Evolutionary conservation across 1,140 invertebrate genomes (phyloP).

Genomic region (Rhyzopertha dominica): DNA sequence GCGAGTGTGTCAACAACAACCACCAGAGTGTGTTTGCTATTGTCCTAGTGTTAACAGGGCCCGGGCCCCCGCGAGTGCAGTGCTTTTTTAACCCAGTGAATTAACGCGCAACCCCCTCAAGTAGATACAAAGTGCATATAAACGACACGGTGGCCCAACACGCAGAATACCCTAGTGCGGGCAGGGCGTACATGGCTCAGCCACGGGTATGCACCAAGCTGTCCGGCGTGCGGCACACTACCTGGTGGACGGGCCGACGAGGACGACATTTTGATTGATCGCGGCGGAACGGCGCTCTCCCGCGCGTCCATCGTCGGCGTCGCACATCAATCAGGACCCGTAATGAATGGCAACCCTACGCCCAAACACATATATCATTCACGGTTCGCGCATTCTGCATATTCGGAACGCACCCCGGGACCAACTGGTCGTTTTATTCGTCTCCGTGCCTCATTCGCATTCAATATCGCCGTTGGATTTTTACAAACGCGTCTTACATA

Average conservation of each 20-base stretch:
- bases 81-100: no score
- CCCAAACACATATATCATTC: constrained; percentile 12
- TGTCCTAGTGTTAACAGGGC: constrained; percentile 15
- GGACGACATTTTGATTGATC: constrained; percentile 16
- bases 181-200: constrained; percentile 61
- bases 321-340: no score
- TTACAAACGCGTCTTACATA: no score
- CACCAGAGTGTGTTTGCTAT: no score
- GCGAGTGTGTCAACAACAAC: constrained; percentile 23
- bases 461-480: no score
- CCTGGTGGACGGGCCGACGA: constrained; percentile 8
- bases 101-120: constrained; percentile 8
- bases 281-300: constrained; percentile 8
- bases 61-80: constrained; percentile 23
- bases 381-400: constrained; percentile 12
- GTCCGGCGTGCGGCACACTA: constrained; percentile 22
- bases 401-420: constrained; percentile 7
- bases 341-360: constrained; percentile 5
- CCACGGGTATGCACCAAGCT: constrained; percentile 51
- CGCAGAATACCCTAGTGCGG: constrained; percentile 55
- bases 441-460: not conserved
- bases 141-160: constrained; percentile 55
- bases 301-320: constrained; percentile 1
- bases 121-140: constrained; percentile 10
- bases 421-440: no score